Evolutionary conservation across 2,113 vertebrate species (phyloP).

Genomic region (Ahaetulla prasina): DNA sequence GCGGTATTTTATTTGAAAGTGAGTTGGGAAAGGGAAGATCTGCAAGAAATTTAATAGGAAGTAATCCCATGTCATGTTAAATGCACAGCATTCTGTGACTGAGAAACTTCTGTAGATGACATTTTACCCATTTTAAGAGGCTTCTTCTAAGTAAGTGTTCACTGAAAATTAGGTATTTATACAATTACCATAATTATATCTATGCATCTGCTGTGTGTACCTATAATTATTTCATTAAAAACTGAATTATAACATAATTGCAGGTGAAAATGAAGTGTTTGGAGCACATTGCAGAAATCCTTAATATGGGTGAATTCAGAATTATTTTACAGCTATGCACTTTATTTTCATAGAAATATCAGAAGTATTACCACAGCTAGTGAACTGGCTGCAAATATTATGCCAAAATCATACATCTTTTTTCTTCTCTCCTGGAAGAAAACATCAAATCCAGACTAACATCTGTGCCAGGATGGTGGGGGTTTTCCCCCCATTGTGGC

Average conservation of each 20-base stretch:
- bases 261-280: conserved; percentile 59
- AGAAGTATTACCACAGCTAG: conserved; percentile 56
- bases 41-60: neutral
- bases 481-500: neutral
- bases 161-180: conserved; percentile 67
- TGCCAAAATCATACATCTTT: neutral
- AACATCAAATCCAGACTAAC: neutral
- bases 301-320: conserved; percentile 60
- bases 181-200: conserved; percentile 68
- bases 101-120: conserved; percentile 52
- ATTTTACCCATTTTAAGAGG: conserved; percentile 56
- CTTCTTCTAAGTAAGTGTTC: conserved; percentile 61
- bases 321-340: conserved; percentile 55
- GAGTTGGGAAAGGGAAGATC: neutral
- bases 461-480: neutral
- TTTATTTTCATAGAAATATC: conserved; percentile 66
- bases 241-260: conserved; percentile 66
- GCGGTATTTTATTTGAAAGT: neutral
- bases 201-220: conserved; percentile 58
- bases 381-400: conserved; percentile 52
- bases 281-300: conserved; percentile 60
- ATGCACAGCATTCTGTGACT: conserved; percentile 55
- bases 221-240: conserved; percentile 66
- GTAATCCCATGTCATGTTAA: conserved; percentile 6
- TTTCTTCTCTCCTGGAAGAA: conserved; percentile 13